Base-by-base conservation (phyloP, 2,888 invertebrate species). In the Drosophila ezoana region DNA sequence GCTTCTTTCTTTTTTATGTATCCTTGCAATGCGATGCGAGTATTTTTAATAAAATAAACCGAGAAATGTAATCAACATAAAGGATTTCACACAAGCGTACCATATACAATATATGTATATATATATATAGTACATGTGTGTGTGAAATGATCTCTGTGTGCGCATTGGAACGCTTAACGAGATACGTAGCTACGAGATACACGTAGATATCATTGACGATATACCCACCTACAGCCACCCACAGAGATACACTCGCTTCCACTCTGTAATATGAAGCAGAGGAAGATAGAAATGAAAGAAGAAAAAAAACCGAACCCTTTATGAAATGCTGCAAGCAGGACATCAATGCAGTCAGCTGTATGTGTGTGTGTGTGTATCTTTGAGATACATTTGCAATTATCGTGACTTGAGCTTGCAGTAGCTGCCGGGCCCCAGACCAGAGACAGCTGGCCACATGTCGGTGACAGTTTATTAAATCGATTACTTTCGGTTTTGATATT, bases 401-500 rank as follows among this genome's bases (percentile, higher is more conserved):
- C 90, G 90, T 90, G 91, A 91, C 91, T 90, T 89, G 87, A 87
- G 87, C 84, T 79, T 84, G 83, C 80, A 76, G 65, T 76, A 71
- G 79, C 79, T 47, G 58, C 43, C 37, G 44, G 35, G 14, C 10
- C 51, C 44, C 28, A 37, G 48, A 28, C 43, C 43, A 44, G n/a
- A 59, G 20, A 41, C 48, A 66, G 65, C 66, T 70, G 87, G 79
- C 82, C 79, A 81, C 86, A 90, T 90, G 90, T 80, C 89, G 90
- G 87, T 91, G 90, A 90, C 90, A 90, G 91, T 90, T 90, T 91
- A 90, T 90, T 90, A 90, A 90, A 91, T 91, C 90, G 91, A 89
- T 90, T 91, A 91, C 89, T 90, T 90, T 84, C 86, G 75, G 80
- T 85, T 87, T 89, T 81, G 81, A 85, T 89, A 84, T 90, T 86